A percentile compares a stretch with the other conserved stretches of the same genome.
These are phyloP conservation scores for Tenthredo mesomela DNA, from an alignment of 2,888 invertebrate species.

Conservation along the genomic window DNA sequence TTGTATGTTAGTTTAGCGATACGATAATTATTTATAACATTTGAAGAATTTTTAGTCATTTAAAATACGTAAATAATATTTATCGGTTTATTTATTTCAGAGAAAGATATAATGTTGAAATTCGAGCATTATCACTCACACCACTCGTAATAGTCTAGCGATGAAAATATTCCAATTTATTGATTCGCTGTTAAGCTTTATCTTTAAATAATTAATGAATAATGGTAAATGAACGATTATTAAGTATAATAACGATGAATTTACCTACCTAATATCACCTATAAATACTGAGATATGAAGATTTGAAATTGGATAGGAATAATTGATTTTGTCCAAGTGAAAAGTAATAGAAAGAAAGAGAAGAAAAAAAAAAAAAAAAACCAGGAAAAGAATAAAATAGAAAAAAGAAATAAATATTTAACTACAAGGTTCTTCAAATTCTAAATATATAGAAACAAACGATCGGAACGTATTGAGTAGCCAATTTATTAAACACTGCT, in stretches of 20 bases:
- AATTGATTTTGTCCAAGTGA: not conserved
- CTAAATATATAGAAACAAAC: not conserved
- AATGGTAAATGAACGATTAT: not conserved
- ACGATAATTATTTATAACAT: not conserved
- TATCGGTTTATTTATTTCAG: not conserved
- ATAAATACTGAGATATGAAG: not conserved
- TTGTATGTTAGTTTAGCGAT: not conserved
- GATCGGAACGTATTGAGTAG: slow-evolving; percentile 20
- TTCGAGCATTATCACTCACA: not conserved
- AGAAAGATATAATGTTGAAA: not conserved
- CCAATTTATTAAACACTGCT: slow-evolving; percentile 52
- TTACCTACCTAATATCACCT: not conserved
- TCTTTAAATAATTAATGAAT: not conserved
- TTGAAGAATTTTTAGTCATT: not conserved
- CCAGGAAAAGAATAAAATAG: not conserved
- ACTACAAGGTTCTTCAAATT: not conserved
- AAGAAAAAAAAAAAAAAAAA: not conserved
- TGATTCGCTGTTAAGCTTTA: not conserved
- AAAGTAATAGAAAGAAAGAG: not conserved
- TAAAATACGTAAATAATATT: not conserved
- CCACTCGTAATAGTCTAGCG: not conserved
- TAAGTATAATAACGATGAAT: not conserved
- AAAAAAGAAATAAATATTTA: not conserved
- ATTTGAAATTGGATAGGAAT: not conserved
- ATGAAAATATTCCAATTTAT: not conserved